Evolutionary conservation across 1,140 invertebrate genomes (phyloP).

Genomic region (Harpegnathos saltator): DNA sequence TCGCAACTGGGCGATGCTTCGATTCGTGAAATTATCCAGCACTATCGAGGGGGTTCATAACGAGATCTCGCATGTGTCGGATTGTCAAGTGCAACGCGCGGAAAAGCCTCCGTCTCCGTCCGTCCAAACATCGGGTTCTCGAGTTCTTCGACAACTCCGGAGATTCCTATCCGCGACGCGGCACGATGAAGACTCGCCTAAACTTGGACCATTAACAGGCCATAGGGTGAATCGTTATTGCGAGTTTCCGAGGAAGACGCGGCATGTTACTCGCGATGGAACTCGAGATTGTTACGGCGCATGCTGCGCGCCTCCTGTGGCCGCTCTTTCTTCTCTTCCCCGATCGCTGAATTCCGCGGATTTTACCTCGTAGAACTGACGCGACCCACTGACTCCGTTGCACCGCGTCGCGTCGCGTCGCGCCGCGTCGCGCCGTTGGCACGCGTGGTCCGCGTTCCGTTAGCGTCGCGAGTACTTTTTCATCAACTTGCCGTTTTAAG

Average conservation of each 20-base stretch:
- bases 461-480: constrained; percentile 26
- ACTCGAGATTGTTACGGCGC: constrained; percentile 44
- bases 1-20: too few relatives aligned
- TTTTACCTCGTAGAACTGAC: constrained; percentile 45
- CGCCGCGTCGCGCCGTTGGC: constrained; percentile 31
- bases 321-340: neutral
- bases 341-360: constrained; percentile 48
- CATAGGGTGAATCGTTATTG: constrained; percentile 68
- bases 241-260: constrained; percentile 46
- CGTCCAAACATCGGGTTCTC: constrained; percentile 14
- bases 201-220: constrained; percentile 71
- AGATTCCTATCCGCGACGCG: constrained; percentile 64
- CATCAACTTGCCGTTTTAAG: constrained; percentile 34
- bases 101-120: neutral
- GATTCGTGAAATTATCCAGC: constrained; percentile 43
- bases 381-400: constrained; percentile 68
- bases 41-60: neutral
- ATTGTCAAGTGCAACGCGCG: constrained; percentile 23
- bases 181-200: constrained; percentile 65
- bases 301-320: neutral
- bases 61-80: constrained; percentile 54
- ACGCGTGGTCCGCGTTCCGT: constrained; percentile 27
- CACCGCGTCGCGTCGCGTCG: neutral
- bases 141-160: constrained; percentile 67
- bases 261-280: constrained; percentile 65